Evolutionary conservation across 2,797 vertebrate species (phyloP), one percentile per base, ranked within the genome.

Genomic region (Sebastes umbrosus): DNA sequence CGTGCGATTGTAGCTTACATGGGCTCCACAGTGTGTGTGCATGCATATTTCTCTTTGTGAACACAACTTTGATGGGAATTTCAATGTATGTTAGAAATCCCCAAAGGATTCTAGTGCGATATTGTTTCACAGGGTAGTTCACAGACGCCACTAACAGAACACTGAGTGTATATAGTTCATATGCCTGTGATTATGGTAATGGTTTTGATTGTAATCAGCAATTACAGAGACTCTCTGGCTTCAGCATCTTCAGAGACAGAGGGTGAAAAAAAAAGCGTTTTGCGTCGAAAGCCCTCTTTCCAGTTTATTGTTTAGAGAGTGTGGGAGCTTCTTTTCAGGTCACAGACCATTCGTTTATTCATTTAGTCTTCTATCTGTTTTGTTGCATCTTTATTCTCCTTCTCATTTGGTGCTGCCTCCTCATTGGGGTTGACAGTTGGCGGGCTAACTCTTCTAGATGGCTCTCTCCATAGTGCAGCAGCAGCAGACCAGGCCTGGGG

Each of bases 351-450:
- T 88, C 77, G 32, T 73, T 77, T 69, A 69, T 73, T 86, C 66
- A 69, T 86, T 77, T 70, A 34, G 76, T 84, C 68, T 57, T 84
- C 64, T 70, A 11, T 80, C 69, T 80, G 50, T 83, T 85, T 77
- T 64, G 46, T 75, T 34, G 46, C 54, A 66, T 68, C 43, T 74
- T 77, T 58, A 24, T 71, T 65, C 39, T 9, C 31, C 18, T 54
- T 34, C 54, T 46, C 16, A 22, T 39, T 43, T 36, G 54, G 18
- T 12, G 22, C 54, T 57, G 2, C 63, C 12, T 66, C 8, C 74
- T 84, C 24, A 31, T 55, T 31, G 73, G 50, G 29, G 27, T 65
- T 75, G 59, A 43, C 32, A 73, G 75, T 71, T 31, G 43, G 46
- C 18, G 25, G 77, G 76, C 57, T 72, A 66, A 79, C 70, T 75